A percentile compares a stretch with the other conserved stretches of the same genome.
Conservation (phyloP, 2,113 vertebrate genomes). For the Excalfactoria chinensis region DNA sequence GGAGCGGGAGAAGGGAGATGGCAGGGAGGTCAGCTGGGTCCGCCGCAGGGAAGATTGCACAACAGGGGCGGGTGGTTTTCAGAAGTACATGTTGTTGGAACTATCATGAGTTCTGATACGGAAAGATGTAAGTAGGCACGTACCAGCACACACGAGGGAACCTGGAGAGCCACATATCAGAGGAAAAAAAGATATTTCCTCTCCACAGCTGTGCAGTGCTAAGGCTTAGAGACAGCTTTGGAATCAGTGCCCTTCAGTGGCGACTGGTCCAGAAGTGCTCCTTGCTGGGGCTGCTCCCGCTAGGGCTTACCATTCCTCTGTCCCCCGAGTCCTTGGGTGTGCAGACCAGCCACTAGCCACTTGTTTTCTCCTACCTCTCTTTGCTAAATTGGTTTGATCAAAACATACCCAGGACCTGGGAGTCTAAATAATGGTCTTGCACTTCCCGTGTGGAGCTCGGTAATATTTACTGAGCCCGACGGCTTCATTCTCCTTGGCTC, state of each 20-base stretch:
- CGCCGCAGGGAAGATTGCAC: background rate
- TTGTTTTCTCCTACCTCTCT: constrained; percentile 58
- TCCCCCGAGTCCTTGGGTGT: background rate
- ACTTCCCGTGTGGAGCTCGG: constrained; percentile 68
- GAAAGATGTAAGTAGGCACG: fast-evolving
- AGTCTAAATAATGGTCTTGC: constrained; percentile 78
- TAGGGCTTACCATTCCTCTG: background rate
- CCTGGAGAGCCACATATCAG: background rate
- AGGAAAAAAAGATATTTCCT: background rate
- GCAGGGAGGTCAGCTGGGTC: background rate
- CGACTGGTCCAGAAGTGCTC: background rate
- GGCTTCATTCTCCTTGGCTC: constrained; percentile 78
- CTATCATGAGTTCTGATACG: background rate
- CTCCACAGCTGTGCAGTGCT: fast-evolving
- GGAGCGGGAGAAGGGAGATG: background rate
- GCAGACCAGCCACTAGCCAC: background rate
- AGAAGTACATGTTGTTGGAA: fast-evolving
- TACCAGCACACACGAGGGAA: fast-evolving
- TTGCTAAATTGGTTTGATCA: constrained; percentile 75
- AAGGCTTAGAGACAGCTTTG: background rate
- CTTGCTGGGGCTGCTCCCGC: background rate
- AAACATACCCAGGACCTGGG: constrained; percentile 66
- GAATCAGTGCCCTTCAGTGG: background rate
- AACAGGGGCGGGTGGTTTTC: background rate
- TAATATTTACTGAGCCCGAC: constrained; percentile 81